These are phyloP conservation scores for Perognathus longimembris DNA, from an alignment of 2,113 vertebrate species.

Conservation along the genomic window DNA sequence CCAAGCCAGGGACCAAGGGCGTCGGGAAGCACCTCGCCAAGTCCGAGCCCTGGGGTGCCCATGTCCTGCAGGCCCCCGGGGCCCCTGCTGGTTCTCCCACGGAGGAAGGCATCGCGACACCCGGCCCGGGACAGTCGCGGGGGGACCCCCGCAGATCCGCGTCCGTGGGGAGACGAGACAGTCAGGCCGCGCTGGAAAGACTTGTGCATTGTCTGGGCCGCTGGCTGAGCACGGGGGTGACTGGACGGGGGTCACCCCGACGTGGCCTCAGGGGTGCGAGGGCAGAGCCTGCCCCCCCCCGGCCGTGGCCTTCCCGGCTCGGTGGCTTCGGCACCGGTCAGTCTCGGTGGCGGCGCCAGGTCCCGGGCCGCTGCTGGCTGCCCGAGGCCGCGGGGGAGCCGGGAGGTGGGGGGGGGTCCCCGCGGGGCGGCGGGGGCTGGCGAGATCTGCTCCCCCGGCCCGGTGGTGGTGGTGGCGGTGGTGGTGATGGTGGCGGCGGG, in stretches of 20 bases:
- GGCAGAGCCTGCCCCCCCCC: not conserved
- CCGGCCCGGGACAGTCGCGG: not conserved
- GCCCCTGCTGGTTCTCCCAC: no score
- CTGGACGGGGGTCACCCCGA: not conserved
- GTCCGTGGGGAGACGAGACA: not conserved
- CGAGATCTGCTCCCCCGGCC: conserved; percentile 64
- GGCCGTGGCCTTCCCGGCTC: not conserved
- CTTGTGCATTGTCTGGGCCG: conserved; percentile 14
- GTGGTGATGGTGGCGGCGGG: conserved; percentile 37
- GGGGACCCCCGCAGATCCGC: not conserved
- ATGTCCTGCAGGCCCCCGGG: not conserved
- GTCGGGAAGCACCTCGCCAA: not conserved
- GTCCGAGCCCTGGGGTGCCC: not conserved
- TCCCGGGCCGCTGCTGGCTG: conserved; percentile 66
- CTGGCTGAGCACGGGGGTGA: not conserved
- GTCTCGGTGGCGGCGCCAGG: conserved; percentile 81
- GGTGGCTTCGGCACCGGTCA: conserved; percentile 8
- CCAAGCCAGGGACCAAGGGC: not conserved
- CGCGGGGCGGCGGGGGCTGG: conserved; percentile 71
- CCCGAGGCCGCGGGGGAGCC: not conserved
- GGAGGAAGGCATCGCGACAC: not conserved
- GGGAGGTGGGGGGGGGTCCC: conserved; percentile 52
- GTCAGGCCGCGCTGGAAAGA: not conserved
- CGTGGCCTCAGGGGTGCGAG: not conserved
- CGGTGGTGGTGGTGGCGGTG: conserved; percentile 31